Evolutionary conservation across 2,888 invertebrate species (phyloP).

Genomic region (Hydrotaea cyrtoneurina): DNA sequence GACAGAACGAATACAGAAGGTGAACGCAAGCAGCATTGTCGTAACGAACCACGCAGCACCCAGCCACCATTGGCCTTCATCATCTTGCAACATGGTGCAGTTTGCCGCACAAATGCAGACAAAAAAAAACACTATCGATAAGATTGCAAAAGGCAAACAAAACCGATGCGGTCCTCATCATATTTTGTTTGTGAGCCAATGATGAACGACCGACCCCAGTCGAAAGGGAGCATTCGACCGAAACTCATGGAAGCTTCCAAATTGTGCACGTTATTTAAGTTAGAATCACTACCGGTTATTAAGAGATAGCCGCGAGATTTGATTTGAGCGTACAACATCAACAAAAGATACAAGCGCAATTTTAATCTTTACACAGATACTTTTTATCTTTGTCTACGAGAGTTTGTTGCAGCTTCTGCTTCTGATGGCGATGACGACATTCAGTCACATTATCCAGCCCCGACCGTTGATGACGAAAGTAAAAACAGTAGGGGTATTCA

Average conservation of each 20-base stretch:
- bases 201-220: constrained; percentile 24
- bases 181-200: constrained; percentile 27
- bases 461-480: not conserved
- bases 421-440: not conserved
- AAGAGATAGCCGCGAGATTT: constrained; percentile 44
- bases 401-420: constrained; percentile 8
- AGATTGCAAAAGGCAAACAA: not conserved
- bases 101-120: constrained; percentile 52
- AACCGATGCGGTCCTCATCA: constrained; percentile 11
- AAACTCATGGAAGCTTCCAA: constrained; percentile 77
- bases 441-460: not conserved
- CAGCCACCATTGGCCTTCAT: constrained; percentile 3
- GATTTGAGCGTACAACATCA: constrained; percentile 22
- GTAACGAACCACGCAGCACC: too few relatives aligned
- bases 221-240: not conserved
- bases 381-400: constrained; percentile 30
- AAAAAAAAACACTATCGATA: constrained; percentile 44
- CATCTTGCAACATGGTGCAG: constrained; percentile 46
- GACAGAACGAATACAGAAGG: constrained; percentile 28
- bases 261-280: constrained; percentile 76
- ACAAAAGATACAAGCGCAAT: constrained; percentile 26
- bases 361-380: constrained; percentile 38
- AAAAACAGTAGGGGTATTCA: constrained; percentile 19
- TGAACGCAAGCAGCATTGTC: not conserved
- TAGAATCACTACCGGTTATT: constrained; percentile 72